Conservation (phyloP, 2,113 vertebrate species). For the Brachirus orientalis region DNA sequence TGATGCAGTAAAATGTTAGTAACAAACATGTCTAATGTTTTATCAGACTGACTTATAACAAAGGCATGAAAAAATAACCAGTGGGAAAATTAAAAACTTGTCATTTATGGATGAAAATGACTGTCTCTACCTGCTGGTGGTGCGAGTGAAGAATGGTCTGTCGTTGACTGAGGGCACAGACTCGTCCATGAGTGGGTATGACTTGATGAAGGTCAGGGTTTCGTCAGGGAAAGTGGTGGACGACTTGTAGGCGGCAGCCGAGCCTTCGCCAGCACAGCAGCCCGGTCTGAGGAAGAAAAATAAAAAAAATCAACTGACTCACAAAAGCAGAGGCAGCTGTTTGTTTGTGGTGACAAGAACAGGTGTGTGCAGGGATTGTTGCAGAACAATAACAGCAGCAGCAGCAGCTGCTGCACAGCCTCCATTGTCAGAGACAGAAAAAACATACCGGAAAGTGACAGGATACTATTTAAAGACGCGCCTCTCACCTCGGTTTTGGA, state of each 20-base stretch:
- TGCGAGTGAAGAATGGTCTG: constrained; percentile 89
- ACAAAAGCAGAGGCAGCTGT: constrained; percentile 49
- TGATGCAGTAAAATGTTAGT: too few species aligned
- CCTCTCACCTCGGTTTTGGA: constrained; percentile 89
- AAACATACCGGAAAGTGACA: constrained; percentile 29
- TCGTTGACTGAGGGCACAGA: constrained; percentile 85
- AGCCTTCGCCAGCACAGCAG: constrained; percentile 88
- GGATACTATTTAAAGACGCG: constrained; percentile 30
- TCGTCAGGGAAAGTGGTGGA: constrained; percentile 93
- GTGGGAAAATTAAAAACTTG: too few species aligned
- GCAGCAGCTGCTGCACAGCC: constrained; percentile 33
- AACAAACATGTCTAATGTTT: too few species aligned
- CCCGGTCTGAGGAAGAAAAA: constrained; percentile 84
- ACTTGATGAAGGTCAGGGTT: constrained; percentile 93
- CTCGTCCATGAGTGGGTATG: constrained; percentile 92
- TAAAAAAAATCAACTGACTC: neutral
- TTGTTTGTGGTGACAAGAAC: constrained; percentile 34
- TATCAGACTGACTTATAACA: too few species aligned
- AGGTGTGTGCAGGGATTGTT: constrained; percentile 44
- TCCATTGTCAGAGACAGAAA: constrained; percentile 19
- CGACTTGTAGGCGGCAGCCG: constrained; percentile 78
- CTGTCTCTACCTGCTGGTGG: constrained; percentile 85
- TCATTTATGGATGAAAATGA: neutral
- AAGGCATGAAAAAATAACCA: too few species aligned
- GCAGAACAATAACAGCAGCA: constrained; percentile 45